Conservation (phyloP, 2,888 invertebrate genomes). For the Plagodis dolabraria region DNA sequence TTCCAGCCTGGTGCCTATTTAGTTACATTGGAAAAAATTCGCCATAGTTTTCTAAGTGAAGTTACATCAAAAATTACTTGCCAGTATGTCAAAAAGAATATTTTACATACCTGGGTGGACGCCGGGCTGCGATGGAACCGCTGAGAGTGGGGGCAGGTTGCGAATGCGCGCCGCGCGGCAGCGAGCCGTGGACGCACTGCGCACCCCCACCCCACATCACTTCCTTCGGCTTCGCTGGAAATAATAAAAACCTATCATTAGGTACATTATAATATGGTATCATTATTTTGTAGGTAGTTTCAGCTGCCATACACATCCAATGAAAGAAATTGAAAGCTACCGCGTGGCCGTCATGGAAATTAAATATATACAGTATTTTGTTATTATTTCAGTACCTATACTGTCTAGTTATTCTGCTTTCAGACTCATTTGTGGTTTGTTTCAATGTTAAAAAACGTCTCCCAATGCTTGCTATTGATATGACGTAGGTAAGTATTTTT, state of each 20-base stretch:
- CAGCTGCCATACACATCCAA: too few relatives aligned
- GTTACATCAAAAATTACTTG: too few relatives aligned
- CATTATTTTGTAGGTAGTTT: background rate
- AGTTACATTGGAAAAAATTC: too few relatives aligned
- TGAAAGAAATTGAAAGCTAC: background rate
- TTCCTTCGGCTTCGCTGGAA: conserved; percentile 73
- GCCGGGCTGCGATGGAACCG: conserved; percentile 79
- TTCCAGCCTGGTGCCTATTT: too few relatives aligned
- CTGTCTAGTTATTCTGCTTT: too few relatives aligned
- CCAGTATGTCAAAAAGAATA: background rate
- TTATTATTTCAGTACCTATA: too few relatives aligned
- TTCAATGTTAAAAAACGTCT: too few relatives aligned
- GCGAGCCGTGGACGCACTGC: conserved; percentile 81
- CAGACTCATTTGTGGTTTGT: too few relatives aligned
- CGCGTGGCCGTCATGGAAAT: background rate
- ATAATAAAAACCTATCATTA: conserved; percentile 8
- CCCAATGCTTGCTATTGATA: too few relatives aligned
- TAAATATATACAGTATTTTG: too few relatives aligned
- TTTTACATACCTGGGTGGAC: conserved; percentile 72
- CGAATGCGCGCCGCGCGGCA: conserved; percentile 76
- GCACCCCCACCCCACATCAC: conserved; percentile 83
- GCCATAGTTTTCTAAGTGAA: too few relatives aligned
- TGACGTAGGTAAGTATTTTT: too few relatives aligned
- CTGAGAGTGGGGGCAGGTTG: conserved; percentile 80
- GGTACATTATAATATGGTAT: background rate